Evolutionary conservation across 1,140 invertebrate genomes (phyloP).

Genomic region (Campoletis sonorensis): DNA sequence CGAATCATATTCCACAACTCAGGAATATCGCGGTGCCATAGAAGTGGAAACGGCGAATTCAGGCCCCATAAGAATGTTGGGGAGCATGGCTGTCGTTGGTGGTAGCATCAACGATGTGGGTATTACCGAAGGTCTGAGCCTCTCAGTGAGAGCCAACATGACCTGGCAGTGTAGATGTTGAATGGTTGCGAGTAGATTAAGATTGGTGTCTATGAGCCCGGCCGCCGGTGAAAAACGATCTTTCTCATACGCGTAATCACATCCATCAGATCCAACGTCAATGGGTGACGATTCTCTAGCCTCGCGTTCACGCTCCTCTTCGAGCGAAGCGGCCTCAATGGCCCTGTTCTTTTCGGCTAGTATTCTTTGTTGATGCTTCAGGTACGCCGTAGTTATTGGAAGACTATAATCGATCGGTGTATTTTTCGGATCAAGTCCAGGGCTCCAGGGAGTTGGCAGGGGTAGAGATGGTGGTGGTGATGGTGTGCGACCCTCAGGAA

Average conservation of each 20-base stretch:
- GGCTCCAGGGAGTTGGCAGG: conserved; percentile 68
- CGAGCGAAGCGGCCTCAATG: conserved; percentile 39
- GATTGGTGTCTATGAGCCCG: conserved; percentile 73
- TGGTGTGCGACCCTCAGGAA: conserved; percentile 71
- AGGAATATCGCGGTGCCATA: conserved; percentile 59
- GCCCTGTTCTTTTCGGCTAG: conserved; percentile 66
- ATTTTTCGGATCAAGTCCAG: conserved; percentile 69
- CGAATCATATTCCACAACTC: conserved; percentile 34
- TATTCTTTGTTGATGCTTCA: conserved; percentile 85
- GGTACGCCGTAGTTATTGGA: conserved; percentile 90
- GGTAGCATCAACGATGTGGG: conserved; percentile 65
- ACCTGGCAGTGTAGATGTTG: conserved; percentile 75
- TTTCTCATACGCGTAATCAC: conserved; percentile 53
- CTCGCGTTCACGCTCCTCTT: conserved; percentile 53
- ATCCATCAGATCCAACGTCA: conserved; percentile 41
- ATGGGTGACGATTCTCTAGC: conserved; percentile 12
- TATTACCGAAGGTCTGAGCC: conserved; percentile 68
- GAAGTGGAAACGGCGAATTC: conserved; percentile 62
- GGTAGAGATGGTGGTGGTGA: conserved; percentile 67
- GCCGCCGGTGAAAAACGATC: conserved; percentile 68
- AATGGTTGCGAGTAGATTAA: conserved; percentile 73
- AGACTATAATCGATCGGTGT: conserved; percentile 85
- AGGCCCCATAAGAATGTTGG: conserved; percentile 55
- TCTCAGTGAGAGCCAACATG: conserved; percentile 73
- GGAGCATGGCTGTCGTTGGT: conserved; percentile 56